A percentile compares a stretch with the other conserved stretches of the same genome.
These are phyloP conservation scores for Drosophila equinoxialis DNA, from an alignment of 1,140 invertebrate genomes.

Conservation along the genomic window DNA sequence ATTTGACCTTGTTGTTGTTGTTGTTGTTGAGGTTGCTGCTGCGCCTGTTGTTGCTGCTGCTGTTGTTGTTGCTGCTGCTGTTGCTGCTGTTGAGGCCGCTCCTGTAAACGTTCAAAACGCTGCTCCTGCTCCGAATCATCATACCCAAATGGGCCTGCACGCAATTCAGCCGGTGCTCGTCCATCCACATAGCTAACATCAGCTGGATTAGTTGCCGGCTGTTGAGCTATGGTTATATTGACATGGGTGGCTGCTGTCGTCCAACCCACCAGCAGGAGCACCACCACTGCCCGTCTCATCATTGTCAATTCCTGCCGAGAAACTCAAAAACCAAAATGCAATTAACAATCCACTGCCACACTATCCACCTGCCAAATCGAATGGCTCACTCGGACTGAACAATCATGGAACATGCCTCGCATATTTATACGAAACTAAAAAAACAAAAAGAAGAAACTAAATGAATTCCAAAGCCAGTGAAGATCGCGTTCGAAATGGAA, in stretches of 20 bases:
- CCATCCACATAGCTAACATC: constrained; percentile 75
- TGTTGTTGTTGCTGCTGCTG: constrained; percentile 33
- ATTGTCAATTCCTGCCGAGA: constrained; percentile 23
- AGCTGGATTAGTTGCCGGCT: constrained; percentile 72
- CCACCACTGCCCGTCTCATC: constrained; percentile 47
- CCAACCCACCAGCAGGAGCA: constrained; percentile 58
- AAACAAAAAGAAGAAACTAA: background rate
- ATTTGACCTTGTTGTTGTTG: constrained; percentile 26
- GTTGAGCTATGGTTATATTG: constrained; percentile 77
- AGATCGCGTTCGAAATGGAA: constrained; percentile 26
- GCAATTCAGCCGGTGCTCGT: constrained; percentile 64
- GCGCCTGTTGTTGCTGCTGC: constrained; percentile 33
- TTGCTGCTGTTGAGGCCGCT: constrained; percentile 44
- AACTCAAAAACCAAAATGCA: constrained; percentile 3
- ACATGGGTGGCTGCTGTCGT: constrained; percentile 71
- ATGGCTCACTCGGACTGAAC: constrained; percentile 58
- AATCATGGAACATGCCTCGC: constrained; percentile 53
- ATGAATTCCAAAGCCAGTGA: constrained; percentile 4
- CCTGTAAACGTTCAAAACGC: constrained; percentile 58
- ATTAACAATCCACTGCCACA: constrained; percentile 18
- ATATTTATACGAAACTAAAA: constrained; percentile 67
- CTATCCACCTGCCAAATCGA: constrained; percentile 41
- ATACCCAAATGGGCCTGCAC: constrained; percentile 55
- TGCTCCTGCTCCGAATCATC: constrained; percentile 28
- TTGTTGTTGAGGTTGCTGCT: background rate